phyloP scores from a whole-genome alignment of 2,797 vertebrate genomes.

The Betta splendens region DNA sequence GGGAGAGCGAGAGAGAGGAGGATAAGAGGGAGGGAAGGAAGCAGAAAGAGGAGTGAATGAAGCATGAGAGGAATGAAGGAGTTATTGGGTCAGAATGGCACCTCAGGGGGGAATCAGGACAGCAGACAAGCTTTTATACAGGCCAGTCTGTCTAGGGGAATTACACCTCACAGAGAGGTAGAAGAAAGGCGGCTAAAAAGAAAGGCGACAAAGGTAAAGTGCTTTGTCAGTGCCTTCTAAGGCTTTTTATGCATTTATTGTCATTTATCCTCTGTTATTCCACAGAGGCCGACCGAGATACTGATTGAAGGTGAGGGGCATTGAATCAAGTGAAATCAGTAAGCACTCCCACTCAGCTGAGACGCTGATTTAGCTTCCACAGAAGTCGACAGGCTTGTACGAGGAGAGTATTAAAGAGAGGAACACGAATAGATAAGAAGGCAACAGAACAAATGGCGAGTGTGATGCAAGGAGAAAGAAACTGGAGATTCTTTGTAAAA shows the following conservation, averaged over 20 bases:
- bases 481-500: conserved; percentile 40
- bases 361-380: conserved; percentile 50
- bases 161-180: conserved; percentile 60
- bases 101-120: conserved; percentile 68
- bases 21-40: conserved; percentile 34
- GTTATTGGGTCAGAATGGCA: conserved; percentile 79
- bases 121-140: conserved; percentile 66
- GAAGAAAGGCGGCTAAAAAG: conserved; percentile 33
- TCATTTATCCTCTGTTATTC: conserved; percentile 51
- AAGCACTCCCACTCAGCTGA: conserved; percentile 53
- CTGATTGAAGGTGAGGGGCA: conserved; percentile 69
- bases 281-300: conserved; percentile 40
- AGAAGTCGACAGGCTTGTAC: conserved; percentile 50
- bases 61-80: conserved; percentile 72
- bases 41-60: conserved; percentile 55
- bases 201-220: conserved; percentile 28
- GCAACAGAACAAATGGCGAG: conserved; percentile 58
- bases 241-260: conserved; percentile 59
- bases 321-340: conserved; percentile 67
- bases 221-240: conserved; percentile 43
- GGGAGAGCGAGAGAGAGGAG: conserved; percentile 30
- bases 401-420: conserved; percentile 55
- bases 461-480: conserved; percentile 62
- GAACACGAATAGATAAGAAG: conserved; percentile 70
- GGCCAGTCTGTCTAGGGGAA: conserved; percentile 66